These are phyloP conservation scores for Tragopan temminckii DNA, from an alignment of 2,797 vertebrate species.

Conservation along the genomic window DNA sequence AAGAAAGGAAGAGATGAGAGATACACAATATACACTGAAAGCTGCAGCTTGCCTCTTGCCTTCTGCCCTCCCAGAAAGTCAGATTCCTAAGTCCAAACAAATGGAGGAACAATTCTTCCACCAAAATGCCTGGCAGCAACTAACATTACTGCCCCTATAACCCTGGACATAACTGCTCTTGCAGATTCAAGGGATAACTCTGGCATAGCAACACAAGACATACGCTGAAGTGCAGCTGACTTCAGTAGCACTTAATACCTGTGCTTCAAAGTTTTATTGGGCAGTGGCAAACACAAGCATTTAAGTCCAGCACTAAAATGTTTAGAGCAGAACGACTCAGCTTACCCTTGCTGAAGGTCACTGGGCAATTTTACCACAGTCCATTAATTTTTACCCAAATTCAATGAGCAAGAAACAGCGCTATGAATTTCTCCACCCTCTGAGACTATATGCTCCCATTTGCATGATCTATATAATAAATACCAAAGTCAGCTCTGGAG, in stretches of 20 bases:
- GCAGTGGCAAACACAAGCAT: background rate
- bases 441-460: background rate
- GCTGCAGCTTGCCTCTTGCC: background rate
- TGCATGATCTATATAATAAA: background rate
- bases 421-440: background rate
- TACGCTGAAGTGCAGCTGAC: background rate
- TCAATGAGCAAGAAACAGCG: background rate
- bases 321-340: background rate
- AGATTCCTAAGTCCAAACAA: constrained; percentile 3
- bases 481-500: background rate
- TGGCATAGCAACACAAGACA: accelerated
- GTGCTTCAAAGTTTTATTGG: background rate
- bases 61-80: background rate
- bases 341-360: constrained; percentile 11
- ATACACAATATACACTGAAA: background rate
- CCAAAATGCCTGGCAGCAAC: constrained; percentile 18
- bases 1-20: background rate
- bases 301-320: background rate
- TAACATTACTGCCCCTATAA: background rate
- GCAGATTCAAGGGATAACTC: background rate
- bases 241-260: background rate
- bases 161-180: background rate
- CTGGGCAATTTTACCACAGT: background rate
- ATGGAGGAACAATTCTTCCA: background rate
- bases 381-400: constrained; percentile 12